Evolutionary conservation across 2,797 vertebrate genomes (phyloP), one percentile per base, ranked within the genome.

Genomic region (Peromyscus eremicus): DNA sequence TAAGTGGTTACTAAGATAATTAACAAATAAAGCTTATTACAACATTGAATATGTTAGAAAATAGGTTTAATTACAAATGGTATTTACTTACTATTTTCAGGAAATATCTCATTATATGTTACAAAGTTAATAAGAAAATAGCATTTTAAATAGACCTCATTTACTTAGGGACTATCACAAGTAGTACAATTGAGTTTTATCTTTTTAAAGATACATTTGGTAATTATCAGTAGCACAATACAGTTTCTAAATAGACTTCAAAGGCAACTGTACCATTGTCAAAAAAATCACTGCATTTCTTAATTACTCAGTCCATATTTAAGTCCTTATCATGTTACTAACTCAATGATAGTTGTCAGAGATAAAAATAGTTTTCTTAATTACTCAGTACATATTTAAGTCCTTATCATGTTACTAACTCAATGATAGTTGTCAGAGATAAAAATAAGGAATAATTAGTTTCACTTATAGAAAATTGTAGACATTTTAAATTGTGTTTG

Each of bases 11-110:
- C 57, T 71, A 77, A 79, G 73, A 83, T 49, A 83, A 25, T 46
- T 80, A 92, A 92, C 71, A 71, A 96, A 89, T 95, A 29, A 91
- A 91, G 68, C 16, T 25, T 89, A 96, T 86, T 55, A 71, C 2
- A 88, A 64, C 85, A 83, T 64, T 94, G 73, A 71, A 21, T 71
- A 91, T 57, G 5, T 46, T 94, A 94, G 25, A 90, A 96, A 86
- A 94, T 46, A 40, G 21, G 5, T 89, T 97, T 95, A 89, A 95
- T 94, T 97, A 73, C 27, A 89, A 94, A 62, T 80, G 1, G 0
- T 11, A 89, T 70, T 75, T 86, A 89, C 6, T 92, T 94, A 55
- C 52, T 25, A 89, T 94, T 71, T 94, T 91, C 70, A 89, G 43
- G 21, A 94, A 96, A 37, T 60, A 94, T 37, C 81, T 91, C 34